phyloP scores from a whole-genome alignment of 2,797 vertebrate genomes.

The Nothura maculosa region DNA sequence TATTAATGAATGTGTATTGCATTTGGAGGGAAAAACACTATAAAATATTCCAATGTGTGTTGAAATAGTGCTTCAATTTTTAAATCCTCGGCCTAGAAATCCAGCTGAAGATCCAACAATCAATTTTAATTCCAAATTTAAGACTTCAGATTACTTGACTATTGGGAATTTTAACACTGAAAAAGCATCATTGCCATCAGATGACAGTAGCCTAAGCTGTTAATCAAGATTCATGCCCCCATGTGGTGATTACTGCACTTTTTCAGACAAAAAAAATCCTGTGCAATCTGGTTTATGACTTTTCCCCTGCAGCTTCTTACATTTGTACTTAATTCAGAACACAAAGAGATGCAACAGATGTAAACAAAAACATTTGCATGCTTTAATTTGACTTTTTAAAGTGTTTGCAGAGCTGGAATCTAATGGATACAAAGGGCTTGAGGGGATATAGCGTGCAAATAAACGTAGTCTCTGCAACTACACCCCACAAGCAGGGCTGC shows the following conservation, averaged over 20 bases:
- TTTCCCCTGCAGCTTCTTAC: background rate
- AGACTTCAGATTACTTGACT: background rate
- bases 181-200: background rate
- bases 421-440: background rate
- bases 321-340: background rate
- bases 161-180: background rate
- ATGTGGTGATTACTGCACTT: background rate
- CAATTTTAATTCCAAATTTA: background rate
- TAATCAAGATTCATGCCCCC: background rate
- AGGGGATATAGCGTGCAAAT: background rate
- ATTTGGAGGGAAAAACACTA: background rate
- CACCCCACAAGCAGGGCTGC: background rate
- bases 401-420: background rate
- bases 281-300: accelerated
- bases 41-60: background rate
- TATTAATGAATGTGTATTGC: conserved; percentile 41
- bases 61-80: conserved; percentile 41
- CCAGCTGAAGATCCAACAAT: background rate
- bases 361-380: background rate
- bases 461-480: background rate
- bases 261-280: background rate
- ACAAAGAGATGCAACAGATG: background rate
- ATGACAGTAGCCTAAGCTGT: background rate
- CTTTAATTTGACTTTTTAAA: background rate
- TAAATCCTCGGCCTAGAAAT: background rate